Base-by-base conservation (phyloP, 2,797 vertebrate genomes). In the Etheostoma nigrum region DNA sequence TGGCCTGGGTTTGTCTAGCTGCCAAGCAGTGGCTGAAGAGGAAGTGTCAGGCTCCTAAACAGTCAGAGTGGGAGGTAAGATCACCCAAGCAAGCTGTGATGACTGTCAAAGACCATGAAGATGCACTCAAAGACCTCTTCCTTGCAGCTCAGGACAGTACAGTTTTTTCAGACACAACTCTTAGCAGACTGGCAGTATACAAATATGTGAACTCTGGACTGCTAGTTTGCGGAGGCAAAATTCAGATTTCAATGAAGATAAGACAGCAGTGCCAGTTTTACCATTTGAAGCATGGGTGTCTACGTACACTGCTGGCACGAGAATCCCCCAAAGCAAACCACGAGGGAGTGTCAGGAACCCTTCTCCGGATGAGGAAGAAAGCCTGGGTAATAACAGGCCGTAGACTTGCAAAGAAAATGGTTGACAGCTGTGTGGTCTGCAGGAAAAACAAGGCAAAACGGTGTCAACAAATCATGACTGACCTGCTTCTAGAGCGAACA, bases 41-140 rank as follows among this genome's bases (percentile, higher is more conserved):
- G 25, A 25, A 25, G 25, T 25, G 4, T 25, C 25, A 25, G 25
- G 25, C 25, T 4, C 25, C 25, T 25, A 25, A 25, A 25, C 25
- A 25, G 25, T 25, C 25, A 25, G 25, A 25, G 25, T 25, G 25
- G 25, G 25, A 25, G 25, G 25, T 25, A 25, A 25, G 25, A 25
- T 25, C 25, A 44, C 52, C 16, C 27, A 79, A 59, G 9, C 51
- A 49, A 33, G 15, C 60, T 42, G 61, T 51, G 7, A 42, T 72
- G 1, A 14, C 21, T 53, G 23, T 53, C 2, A 4, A 1, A 25
- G 73, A 77, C 13, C 13, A 15, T 44, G 25, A 79, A 30, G 76
- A 75, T 57, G 66, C 71, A 1, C 61, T 74, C 3, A 40, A 63
- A 58, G 67, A 81, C 6, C 4, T 65, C 1, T 72, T 58, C 5